phyloP scores from a whole-genome alignment of 2,888 invertebrate genomes.

The Muscina levida region DNA sequence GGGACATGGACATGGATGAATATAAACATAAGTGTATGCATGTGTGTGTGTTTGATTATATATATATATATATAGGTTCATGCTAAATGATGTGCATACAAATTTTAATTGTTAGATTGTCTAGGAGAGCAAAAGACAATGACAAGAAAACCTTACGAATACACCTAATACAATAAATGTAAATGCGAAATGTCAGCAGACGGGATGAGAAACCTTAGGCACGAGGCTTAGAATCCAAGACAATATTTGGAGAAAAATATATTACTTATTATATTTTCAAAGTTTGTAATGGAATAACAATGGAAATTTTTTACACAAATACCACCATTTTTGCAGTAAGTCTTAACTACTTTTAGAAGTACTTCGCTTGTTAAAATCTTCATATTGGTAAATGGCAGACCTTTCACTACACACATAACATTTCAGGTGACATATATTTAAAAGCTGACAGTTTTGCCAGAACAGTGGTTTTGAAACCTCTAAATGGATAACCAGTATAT shows the following conservation, averaged over 20 bases:
- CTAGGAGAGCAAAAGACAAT: background rate
- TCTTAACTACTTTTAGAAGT: too few species aligned
- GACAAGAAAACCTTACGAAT: background rate
- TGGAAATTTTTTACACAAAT: too few species aligned
- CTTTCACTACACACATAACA: too few species aligned
- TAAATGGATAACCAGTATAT: too few species aligned
- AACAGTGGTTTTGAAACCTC: too few species aligned
- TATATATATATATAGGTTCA: background rate
- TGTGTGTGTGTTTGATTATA: background rate
- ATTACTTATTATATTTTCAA: too few species aligned
- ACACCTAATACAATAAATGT: constrained; percentile 4
- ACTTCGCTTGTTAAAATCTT: too few species aligned
- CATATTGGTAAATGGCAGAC: too few species aligned
- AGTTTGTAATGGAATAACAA: too few species aligned
- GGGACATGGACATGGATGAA: background rate
- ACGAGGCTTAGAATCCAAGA: background rate
- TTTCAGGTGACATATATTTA: too few species aligned
- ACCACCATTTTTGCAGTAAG: too few species aligned
- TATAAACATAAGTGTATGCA: background rate
- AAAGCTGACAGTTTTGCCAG: too few species aligned
- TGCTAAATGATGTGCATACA: constrained; percentile 37
- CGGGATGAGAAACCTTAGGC: background rate
- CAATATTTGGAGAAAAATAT: background rate
- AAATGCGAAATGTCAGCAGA: constrained; percentile 1
- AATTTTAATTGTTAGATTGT: constrained; percentile 32